Evolutionary conservation across 2,797 vertebrate genomes (phyloP).

Genomic region (Cirrhinus mrigala): DNA sequence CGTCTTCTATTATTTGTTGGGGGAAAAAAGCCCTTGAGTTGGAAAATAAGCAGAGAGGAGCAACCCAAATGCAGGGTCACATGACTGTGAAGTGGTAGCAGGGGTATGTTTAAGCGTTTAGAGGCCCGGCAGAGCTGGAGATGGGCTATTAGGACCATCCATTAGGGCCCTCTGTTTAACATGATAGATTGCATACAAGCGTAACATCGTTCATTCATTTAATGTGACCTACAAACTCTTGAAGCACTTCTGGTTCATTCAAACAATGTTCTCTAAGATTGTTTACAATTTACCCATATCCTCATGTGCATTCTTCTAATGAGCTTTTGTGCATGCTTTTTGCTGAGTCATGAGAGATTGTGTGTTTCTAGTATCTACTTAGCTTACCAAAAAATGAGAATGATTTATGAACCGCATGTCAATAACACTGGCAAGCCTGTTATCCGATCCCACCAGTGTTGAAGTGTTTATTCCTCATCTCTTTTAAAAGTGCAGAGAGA

Average conservation of each 20-base stretch:
- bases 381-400: not conserved
- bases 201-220: not conserved
- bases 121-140: slow-evolving; percentile 29
- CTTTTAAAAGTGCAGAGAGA: slow-evolving; percentile 17
- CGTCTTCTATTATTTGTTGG: slow-evolving; percentile 14
- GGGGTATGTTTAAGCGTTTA: slow-evolving; percentile 42
- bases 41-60: slow-evolving; percentile 3
- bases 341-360: not conserved
- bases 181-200: slow-evolving; percentile 11
- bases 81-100: slow-evolving; percentile 44
- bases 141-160: slow-evolving; percentile 34
- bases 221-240: slow-evolving; percentile 10
- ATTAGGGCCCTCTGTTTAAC: slow-evolving; percentile 52
- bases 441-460: not conserved
- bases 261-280: slow-evolving; percentile 4
- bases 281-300: slow-evolving; percentile 12
- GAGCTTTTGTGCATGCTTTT: not conserved
- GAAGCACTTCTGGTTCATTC: slow-evolving; percentile 7
- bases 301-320: not conserved
- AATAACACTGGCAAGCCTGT: not conserved
- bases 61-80: slow-evolving; percentile 22
- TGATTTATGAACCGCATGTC: not conserved
- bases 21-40: slow-evolving; percentile 41
- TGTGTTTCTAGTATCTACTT: not conserved
- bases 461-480: not conserved